A percentile compares a stretch with the other conserved stretches of the same genome.
Conservation (phyloP, 2,888 invertebrate species). For the Villa cingulata region DNA sequence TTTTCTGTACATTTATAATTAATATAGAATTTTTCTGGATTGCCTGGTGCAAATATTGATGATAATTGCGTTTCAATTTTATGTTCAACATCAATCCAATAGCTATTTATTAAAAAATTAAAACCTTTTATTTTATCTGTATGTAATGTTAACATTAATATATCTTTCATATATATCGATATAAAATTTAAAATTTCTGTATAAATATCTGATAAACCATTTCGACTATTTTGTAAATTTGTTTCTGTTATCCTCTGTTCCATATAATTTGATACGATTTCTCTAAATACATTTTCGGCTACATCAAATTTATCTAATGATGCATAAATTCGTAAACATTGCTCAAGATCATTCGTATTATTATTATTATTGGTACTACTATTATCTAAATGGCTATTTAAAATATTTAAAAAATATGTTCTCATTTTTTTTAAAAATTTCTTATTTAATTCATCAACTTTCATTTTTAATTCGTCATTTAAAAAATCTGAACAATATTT, state of each 20-base stretch:
- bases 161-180: conserved; percentile 48
- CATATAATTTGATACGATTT: conserved; percentile 52
- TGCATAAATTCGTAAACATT: conserved; percentile 30
- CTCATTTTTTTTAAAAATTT: conserved; percentile 27
- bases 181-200: conserved; percentile 56
- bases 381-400: conserved; percentile 24
- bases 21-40: conserved; percentile 74
- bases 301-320: conserved; percentile 34
- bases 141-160: conserved; percentile 40
- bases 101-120: conserved; percentile 70
- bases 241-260: conserved; percentile 58
- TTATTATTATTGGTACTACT: background rate
- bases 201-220: conserved; percentile 59
- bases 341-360: conserved; percentile 39
- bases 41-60: conserved; percentile 82
- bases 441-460: conserved; percentile 21
- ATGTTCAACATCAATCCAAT: conserved; percentile 75
- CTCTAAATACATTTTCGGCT: conserved; percentile 57
- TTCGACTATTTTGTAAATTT: conserved; percentile 44
- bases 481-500: conserved; percentile 26
- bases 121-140: conserved; percentile 44
- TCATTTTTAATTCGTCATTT: conserved; percentile 16
- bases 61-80: conserved; percentile 66
- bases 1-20: conserved; percentile 66
- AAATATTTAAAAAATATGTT: conserved; percentile 23